Conservation (phyloP, 2,888 invertebrate genomes). For the Zeuzera pyrina region DNA sequence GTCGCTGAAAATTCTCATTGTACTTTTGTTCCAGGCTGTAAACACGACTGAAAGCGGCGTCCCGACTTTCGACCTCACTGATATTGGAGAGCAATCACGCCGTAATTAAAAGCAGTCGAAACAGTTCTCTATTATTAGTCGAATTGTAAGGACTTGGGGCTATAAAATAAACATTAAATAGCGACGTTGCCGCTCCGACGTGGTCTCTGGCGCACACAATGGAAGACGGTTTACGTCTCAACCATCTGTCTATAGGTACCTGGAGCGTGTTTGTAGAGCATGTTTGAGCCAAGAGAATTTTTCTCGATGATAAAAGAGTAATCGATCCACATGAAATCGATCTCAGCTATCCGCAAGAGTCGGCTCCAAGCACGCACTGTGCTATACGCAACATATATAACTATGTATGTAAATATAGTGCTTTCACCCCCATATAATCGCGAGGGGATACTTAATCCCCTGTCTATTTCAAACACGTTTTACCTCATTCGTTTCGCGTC, state of each 20-base stretch:
- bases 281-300: slow-evolving; percentile 8
- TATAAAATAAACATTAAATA: slow-evolving; percentile 26
- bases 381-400: slow-evolving; percentile 15
- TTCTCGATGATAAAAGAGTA: slow-evolving; percentile 39
- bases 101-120: slow-evolving; percentile 35
- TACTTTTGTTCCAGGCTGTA: slow-evolving; percentile 36
- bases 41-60: slow-evolving; percentile 17
- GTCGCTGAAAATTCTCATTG: slow-evolving; percentile 38
- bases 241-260: slow-evolving; percentile 49
- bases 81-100: slow-evolving; percentile 23
- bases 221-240: slow-evolving; percentile 21
- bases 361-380: slow-evolving; percentile 43
- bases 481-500: slow-evolving; percentile 67
- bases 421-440: slow-evolving; percentile 8
- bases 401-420: slow-evolving; percentile 4
- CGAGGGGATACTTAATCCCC: slow-evolving; percentile 68
- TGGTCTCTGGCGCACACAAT: slow-evolving; percentile 36
- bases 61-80: slow-evolving; percentile 15
- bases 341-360: slow-evolving; percentile 46
- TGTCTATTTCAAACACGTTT: slow-evolving; percentile 72
- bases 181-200: slow-evolving; percentile 53
- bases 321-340: slow-evolving; percentile 60
- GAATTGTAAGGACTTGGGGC: slow-evolving; percentile 21
- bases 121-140: slow-evolving; percentile 16
- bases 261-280: slow-evolving; percentile 38